These are phyloP conservation scores for Scrobipalpa atriplicella DNA, from an alignment of 2,888 invertebrate species.

Conservation along the genomic window DNA sequence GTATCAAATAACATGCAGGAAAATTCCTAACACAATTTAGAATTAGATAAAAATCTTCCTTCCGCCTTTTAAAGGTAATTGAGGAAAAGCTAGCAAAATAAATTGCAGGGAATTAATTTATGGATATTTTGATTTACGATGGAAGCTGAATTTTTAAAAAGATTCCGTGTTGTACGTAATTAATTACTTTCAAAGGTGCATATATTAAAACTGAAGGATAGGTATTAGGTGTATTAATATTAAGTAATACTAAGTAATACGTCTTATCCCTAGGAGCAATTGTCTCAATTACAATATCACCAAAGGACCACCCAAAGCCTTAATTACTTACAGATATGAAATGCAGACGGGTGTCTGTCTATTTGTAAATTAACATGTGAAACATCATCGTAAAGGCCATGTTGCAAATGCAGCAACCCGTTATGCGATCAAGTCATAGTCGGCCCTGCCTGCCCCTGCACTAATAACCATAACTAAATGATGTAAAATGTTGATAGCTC, in stretches of 20 bases:
- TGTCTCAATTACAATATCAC: neutral
- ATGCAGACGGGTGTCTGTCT: neutral
- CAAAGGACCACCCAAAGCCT: neutral
- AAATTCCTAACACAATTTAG: conserved; percentile 8
- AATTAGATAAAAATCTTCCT: neutral
- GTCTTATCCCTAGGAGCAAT: neutral
- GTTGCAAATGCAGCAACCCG: conserved; percentile 11
- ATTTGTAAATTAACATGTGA: conserved; percentile 1
- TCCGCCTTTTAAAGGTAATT: conserved; percentile 2
- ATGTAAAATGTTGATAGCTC: conserved; percentile 21
- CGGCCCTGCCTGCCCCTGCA: conserved; percentile 5
- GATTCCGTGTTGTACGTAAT: neutral
- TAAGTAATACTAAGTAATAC: too few species aligned
- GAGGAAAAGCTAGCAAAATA: conserved; percentile 2
- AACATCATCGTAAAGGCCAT: conserved; percentile 7
- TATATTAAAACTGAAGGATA: too few species aligned
- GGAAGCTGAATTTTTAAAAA: neutral
- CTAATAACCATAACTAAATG: conserved; percentile 19
- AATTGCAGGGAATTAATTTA: neutral
- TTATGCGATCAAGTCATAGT: neutral
- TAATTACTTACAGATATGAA: neutral
- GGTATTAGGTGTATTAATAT: too few species aligned
- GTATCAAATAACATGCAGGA: neutral
- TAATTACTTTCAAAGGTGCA: neutral
- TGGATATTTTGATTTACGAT: conserved; percentile 1